Evolutionary conservation across 2,113 vertebrate genomes (phyloP).

Genomic region (Felis catus): F.catus_Fca126_mat1.0 CM031424.1:22651501-22652000

Average conservation of each 20-base stretch:
- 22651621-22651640: background rate
- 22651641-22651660: conserved; percentile 21
- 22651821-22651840: conserved; percentile 69
- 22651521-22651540: background rate
- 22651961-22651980: conserved; percentile 77
- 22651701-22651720: conserved; percentile 31
- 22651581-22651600: background rate
- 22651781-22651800: conserved; percentile 44
- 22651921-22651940: conserved; percentile 80
- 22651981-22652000: conserved; percentile 60
- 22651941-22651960: conserved; percentile 74
- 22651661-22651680: conserved; percentile 22
- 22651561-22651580: background rate
- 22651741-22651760: conserved; percentile 49
- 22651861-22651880: conserved; percentile 73
- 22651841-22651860: conserved; percentile 79
- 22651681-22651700: conserved; percentile 52
- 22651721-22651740: conserved; percentile 37
- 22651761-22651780: conserved; percentile 52
- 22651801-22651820: conserved; percentile 59
- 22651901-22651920: conserved; percentile 79
- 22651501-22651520: conserved; percentile 8
- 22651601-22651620: background rate
- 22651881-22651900: conserved; percentile 76
- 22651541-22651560: background rate